phyloP scores from a whole-genome alignment of 37 sponge, comb jelly and placozoan species.

The Ephydatia muelleri region DNA sequence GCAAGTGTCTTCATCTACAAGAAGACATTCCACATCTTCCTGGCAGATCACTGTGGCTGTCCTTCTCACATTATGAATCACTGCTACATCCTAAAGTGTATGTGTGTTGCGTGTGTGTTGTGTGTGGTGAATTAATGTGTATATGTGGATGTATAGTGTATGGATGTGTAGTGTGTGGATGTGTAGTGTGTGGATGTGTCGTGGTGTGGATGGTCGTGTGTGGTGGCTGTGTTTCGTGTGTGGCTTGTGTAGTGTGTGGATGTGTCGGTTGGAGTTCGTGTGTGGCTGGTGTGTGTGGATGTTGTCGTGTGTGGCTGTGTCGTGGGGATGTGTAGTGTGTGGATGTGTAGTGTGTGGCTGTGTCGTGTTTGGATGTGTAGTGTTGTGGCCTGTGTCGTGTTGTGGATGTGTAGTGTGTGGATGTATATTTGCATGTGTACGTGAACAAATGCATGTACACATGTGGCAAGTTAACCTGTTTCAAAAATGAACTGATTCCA shows the following conservation, averaged over 20 bases:
- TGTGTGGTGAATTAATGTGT: neutral
- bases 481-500: too few relatives aligned
- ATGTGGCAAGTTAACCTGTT: too few relatives aligned
- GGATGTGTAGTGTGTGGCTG: neutral
- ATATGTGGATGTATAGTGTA: neutral
- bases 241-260: neutral
- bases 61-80: slow-evolving; percentile 38
- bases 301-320: neutral
- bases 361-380: too few relatives aligned
- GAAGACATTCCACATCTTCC: slow-evolving; percentile 46
- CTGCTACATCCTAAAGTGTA: slow-evolving; percentile 54
- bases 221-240: slow-evolving; percentile 36
- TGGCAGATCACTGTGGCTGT: slow-evolving; percentile 43
- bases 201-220: slow-evolving; percentile 18
- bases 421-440: too few relatives aligned
- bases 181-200: neutral
- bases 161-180: slow-evolving; percentile 10
- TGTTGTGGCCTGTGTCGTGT: too few relatives aligned
- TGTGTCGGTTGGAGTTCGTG: too few relatives aligned
- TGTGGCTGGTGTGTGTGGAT: neutral
- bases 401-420: too few relatives aligned
- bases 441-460: too few relatives aligned
- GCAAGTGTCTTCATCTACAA: slow-evolving; percentile 20
- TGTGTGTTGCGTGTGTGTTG: neutral
- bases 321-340: neutral